A percentile compares a stretch with the other conserved stretches of the same genome.
phyloP scores from a whole-genome alignment of 2,113 vertebrate genomes.

The Ammodytes marinus region DNA sequence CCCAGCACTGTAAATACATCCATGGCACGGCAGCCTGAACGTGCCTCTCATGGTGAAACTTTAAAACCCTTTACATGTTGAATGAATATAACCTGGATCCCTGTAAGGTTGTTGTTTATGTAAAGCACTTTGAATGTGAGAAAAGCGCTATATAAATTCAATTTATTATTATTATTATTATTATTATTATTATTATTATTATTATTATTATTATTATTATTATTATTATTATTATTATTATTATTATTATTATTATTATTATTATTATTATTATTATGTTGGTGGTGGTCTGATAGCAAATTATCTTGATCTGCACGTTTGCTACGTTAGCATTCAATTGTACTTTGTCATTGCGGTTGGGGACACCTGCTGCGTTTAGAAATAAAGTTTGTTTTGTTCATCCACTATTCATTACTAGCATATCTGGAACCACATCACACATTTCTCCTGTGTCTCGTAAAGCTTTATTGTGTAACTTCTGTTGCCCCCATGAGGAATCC shows the following conservation, averaged over 20 bases:
- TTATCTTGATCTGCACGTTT: conserved; percentile 49
- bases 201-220: no score
- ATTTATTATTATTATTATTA: no score
- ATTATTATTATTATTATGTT: no score
- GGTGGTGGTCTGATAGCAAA: conserved; percentile 54
- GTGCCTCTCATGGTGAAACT: conserved; percentile 56
- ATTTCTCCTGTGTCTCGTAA: conserved; percentile 10
- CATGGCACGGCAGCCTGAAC: conserved; percentile 11
- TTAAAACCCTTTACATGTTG: conserved; percentile 35
- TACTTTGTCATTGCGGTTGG: conserved; percentile 30
- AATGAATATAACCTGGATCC: no score
- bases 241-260: no score
- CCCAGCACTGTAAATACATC: conserved; percentile 54
- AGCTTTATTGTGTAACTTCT: no score
- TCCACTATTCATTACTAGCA: conserved; percentile 40
- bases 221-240: no score
- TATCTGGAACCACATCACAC: conserved; percentile 4
- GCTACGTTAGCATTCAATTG: conserved; percentile 34
- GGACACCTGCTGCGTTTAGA: background rate
- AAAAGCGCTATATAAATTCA: no score
- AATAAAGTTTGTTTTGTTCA: background rate
- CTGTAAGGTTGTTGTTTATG: no score
- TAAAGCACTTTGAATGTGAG: no score
- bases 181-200: no score
- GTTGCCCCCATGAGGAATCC: no score